Evolutionary conservation across 2,113 vertebrate genomes (phyloP).

Genomic region (Microtus oregoni): DNA sequence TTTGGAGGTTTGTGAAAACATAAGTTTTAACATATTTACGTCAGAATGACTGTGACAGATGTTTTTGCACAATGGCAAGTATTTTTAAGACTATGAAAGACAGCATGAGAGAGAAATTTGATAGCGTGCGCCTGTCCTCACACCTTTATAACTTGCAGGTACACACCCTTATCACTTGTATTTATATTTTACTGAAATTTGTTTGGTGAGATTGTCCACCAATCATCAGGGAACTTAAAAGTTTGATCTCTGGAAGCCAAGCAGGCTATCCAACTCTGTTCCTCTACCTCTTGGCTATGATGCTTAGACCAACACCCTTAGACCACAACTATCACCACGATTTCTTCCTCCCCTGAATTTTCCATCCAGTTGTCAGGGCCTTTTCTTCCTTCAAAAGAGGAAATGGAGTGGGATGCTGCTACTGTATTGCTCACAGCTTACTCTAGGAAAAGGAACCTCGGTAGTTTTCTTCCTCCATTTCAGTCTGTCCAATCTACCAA

Average conservation of each 20-base stretch:
- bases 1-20: no score
- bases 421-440: slow-evolving; percentile 40
- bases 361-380: not conserved
- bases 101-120: no score
- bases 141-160: no score
- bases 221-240: not conserved
- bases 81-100: no score
- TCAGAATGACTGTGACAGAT: no score
- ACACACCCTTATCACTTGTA: no score
- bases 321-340: not conserved
- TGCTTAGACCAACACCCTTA: not conserved
- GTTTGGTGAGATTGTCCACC: no score
- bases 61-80: no score
- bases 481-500: not conserved
- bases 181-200: no score
- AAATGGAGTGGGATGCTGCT: not conserved
- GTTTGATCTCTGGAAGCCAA: not conserved
- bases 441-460: slow-evolving; percentile 26
- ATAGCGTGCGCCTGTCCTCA: no score
- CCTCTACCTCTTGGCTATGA: not conserved
- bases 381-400: slow-evolving; percentile 56
- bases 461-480: slow-evolving; percentile 16
- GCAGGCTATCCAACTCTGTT: not conserved
- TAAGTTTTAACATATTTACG: no score
- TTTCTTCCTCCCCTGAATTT: not conserved